phyloP scores from a whole-genome alignment of 2,113 vertebrate species.

The Pelecanoides urinatrix region DNA sequence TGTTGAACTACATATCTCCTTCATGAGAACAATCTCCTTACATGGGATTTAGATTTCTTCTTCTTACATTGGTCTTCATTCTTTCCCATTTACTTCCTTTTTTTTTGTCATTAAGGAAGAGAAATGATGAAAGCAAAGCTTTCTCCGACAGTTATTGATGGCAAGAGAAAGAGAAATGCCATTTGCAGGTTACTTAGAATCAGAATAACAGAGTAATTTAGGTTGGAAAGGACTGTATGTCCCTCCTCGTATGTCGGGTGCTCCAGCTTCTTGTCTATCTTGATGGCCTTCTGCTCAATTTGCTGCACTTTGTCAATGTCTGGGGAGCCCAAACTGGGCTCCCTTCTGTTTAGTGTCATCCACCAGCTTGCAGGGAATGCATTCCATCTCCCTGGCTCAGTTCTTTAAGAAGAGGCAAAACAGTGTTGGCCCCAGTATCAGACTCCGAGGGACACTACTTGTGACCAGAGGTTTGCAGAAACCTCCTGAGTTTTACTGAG shows the following conservation, averaged over 20 bases:
- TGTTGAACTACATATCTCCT: not conserved
- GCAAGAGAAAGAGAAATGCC: not conserved
- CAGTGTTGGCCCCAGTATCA: not conserved
- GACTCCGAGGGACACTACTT: not conserved
- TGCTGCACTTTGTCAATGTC: not conserved
- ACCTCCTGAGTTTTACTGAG: not conserved
- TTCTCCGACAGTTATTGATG: not conserved
- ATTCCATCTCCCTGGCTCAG: fast-evolving
- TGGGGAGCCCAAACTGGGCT: not conserved
- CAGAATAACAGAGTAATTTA: not conserved
- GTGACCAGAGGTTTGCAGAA: not conserved
- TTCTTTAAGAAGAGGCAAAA: not conserved
- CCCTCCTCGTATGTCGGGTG: not conserved
- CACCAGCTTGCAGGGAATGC: not conserved
- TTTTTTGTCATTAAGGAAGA: not conserved
- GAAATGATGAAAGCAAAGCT: not conserved
- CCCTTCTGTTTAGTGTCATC: not conserved
- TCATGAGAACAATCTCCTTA: not conserved
- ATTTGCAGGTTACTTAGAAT: not conserved
- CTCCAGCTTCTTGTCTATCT: not conserved
- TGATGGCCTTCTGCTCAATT: not conserved
- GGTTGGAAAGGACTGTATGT: not conserved
- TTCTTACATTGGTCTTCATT: not conserved
- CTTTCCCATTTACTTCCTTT: not conserved
- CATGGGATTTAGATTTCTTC: not conserved